Conservation (phyloP, 1,140 invertebrate species). For the Drosophila mauritiana region DNA sequence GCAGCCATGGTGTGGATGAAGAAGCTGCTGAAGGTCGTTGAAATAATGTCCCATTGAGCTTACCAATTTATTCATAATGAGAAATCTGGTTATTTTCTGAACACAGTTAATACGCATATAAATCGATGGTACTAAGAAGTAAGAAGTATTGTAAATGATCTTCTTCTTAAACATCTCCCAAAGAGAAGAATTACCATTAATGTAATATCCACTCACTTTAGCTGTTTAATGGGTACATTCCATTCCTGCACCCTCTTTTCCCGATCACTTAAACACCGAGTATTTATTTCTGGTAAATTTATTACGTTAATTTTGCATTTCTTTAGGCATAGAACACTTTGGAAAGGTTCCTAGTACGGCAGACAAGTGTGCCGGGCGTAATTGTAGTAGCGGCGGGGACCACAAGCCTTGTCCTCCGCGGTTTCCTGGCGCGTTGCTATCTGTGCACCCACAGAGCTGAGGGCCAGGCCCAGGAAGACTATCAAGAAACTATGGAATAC, state of each 20-base stretch:
- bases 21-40: not conserved
- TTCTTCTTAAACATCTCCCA: no score
- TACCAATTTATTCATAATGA: not conserved
- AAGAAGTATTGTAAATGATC: no score
- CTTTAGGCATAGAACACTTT: not conserved
- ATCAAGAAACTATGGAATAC: not conserved
- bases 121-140: no score
- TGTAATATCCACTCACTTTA: no score
- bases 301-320: not conserved
- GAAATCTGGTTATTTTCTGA: not conserved
- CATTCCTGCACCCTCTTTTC: no score
- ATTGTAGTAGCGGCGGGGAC: not conserved
- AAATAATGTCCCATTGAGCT: not conserved
- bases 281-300: no score
- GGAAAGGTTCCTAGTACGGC: not conserved
- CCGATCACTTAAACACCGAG: no score
- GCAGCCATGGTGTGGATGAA: not conserved
- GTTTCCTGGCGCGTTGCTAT: not conserved
- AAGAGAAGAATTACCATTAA: no score
- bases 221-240: no score
- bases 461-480: conserved; percentile 15
- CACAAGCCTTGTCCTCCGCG: not conserved
- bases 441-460: not conserved
- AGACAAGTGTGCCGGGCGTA: not conserved
- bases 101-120: no score